Evolutionary conservation across 2,113 vertebrate species (phyloP).

Genomic region (Mirounga angustirostris): DNA sequence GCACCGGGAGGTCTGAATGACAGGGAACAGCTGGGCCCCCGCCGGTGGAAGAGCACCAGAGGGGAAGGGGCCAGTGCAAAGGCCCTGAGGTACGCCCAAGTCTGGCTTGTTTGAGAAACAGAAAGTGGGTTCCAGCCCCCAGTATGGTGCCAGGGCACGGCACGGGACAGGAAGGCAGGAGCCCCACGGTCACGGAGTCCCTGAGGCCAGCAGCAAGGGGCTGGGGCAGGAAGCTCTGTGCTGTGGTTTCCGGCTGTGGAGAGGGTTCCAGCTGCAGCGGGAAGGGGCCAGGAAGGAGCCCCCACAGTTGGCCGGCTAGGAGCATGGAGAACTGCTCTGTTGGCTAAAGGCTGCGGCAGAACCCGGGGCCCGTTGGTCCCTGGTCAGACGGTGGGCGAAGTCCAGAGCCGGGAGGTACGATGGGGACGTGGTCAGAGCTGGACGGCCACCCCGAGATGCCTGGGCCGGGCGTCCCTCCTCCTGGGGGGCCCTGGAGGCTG

Average conservation of each 20-base stretch:
- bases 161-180: background rate
- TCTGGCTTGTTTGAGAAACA: background rate
- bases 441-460: too few relatives aligned
- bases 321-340: too few relatives aligned
- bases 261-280: background rate
- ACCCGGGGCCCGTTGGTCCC: too few relatives aligned
- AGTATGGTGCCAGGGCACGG: background rate
- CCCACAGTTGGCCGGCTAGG: too few relatives aligned
- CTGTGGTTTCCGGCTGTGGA: background rate
- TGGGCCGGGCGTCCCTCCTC: background rate
- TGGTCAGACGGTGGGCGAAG: background rate
- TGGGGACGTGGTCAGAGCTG: background rate
- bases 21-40: background rate
- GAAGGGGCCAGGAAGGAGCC: background rate
- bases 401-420: background rate
- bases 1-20: background rate
- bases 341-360: background rate
- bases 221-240: background rate
- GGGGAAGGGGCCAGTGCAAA: background rate
- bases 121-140: background rate
- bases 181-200: too few relatives aligned
- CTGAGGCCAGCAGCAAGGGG: background rate
- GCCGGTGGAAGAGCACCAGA: too few relatives aligned
- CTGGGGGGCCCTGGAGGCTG: too few relatives aligned
- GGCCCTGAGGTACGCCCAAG: background rate